Conservation (phyloP, 1,140 invertebrate species). For the Brachionus sp. region DNA sequence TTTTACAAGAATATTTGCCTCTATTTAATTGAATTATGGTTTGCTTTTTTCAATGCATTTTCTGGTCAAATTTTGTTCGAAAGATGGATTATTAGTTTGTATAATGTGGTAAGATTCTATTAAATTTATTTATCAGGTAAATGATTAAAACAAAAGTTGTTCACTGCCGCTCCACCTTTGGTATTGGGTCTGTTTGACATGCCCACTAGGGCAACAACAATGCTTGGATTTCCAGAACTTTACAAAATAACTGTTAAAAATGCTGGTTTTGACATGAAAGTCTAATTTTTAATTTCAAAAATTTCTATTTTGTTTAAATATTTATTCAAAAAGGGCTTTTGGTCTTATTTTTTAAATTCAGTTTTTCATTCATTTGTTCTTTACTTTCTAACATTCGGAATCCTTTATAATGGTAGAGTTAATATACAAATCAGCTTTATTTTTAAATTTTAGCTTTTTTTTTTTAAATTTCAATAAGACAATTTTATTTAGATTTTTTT, state of each 20-base stretch:
- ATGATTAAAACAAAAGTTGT: slow-evolving; percentile 51
- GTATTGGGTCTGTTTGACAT: slow-evolving; percentile 39
- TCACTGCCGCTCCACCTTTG: slow-evolving; percentile 41
- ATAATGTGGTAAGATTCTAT: slow-evolving; percentile 71
- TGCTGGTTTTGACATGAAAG: slow-evolving; percentile 29
- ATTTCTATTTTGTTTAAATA: neutral
- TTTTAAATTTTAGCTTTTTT: neutral
- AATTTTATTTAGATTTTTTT: slow-evolving; percentile 46
- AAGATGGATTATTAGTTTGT: slow-evolving; percentile 93
- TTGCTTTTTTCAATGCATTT: slow-evolving; percentile 94
- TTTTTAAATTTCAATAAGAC: neutral
- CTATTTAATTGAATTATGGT: slow-evolving; percentile 98
- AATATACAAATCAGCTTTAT: neutral
- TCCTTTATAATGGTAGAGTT: slow-evolving; percentile 17
- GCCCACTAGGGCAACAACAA: neutral
- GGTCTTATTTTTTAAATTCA: slow-evolving; percentile 91
- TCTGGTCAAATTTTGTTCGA: slow-evolving; percentile 97
- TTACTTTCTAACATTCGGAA: slow-evolving; percentile 79
- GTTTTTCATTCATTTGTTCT: slow-evolving; percentile 86
- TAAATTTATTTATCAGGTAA: neutral
- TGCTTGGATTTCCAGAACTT: slow-evolving; percentile 30
- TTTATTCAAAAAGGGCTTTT: slow-evolving; percentile 69
- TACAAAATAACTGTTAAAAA: slow-evolving; percentile 17
- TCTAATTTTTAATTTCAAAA: neutral
- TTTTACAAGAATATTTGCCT: slow-evolving; percentile 99